phyloP scores from a whole-genome alignment of 2,888 invertebrate genomes.

The Eumacrocentrus americanus region DNA sequence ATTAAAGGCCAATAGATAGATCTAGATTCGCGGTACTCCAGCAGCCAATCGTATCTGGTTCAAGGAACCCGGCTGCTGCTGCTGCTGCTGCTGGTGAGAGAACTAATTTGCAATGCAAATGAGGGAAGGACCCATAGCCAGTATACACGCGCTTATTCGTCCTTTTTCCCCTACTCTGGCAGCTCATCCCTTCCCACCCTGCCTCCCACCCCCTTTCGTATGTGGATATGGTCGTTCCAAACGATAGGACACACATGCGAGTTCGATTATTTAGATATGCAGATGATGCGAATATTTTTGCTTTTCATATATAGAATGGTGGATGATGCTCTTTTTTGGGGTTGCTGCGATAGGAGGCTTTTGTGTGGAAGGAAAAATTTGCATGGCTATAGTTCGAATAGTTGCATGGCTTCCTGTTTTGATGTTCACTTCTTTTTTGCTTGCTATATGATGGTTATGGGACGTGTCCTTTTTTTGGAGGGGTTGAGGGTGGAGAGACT shows the following conservation, averaged over 20 bases:
- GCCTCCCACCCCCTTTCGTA: constrained; percentile 7
- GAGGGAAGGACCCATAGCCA: constrained; percentile 45
- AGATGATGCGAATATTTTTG: constrained; percentile 52
- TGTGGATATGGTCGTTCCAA: constrained; percentile 20
- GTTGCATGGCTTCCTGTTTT: constrained; percentile 7
- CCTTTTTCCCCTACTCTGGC: constrained; percentile 40
- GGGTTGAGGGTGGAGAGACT: no score
- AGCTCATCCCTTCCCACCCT: constrained; percentile 19
- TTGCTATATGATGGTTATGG: neutral
- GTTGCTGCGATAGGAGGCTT: constrained; percentile 25
- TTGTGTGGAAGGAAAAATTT: constrained; percentile 21
- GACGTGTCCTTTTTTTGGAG: neutral
- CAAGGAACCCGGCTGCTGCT: constrained; percentile 57
- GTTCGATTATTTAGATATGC: constrained; percentile 62
- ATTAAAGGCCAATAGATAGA: constrained; percentile 59
- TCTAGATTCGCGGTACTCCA: constrained; percentile 59
- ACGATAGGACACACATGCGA: constrained; percentile 54
- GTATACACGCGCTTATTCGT: constrained; percentile 49
- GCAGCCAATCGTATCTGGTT: constrained; percentile 61
- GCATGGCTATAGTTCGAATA: constrained; percentile 11
- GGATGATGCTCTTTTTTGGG: constrained; percentile 23
- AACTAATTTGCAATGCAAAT: constrained; percentile 59
- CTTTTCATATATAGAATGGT: constrained; percentile 17
- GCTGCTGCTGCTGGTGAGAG: constrained; percentile 24
- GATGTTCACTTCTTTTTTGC: constrained; percentile 12